These are phyloP conservation scores for Melangyna quadrimaculata DNA, from an alignment of 2,888 invertebrate genomes.

Conservation along the genomic window DNA sequence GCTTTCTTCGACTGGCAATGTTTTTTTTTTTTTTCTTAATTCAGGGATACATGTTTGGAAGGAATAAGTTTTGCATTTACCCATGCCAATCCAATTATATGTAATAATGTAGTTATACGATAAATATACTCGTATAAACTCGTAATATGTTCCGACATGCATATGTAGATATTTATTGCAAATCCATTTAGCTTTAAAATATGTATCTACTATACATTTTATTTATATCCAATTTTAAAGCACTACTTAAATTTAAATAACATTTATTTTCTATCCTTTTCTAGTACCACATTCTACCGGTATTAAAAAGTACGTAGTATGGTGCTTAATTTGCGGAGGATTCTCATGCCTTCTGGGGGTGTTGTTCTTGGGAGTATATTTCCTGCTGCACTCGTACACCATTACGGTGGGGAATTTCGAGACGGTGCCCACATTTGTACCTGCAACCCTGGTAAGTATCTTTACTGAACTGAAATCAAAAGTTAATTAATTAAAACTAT, in stretches of 20 bases:
- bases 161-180: background rate
- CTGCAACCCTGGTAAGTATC: slow-evolving; percentile 91
- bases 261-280: slow-evolving; percentile 37
- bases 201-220: no score
- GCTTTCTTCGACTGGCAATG: slow-evolving; percentile 18
- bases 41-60: slow-evolving; percentile 17
- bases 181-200: background rate
- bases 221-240: background rate
- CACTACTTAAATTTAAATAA: background rate
- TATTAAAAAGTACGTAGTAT: slow-evolving; percentile 87
- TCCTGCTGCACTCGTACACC: slow-evolving; percentile 88
- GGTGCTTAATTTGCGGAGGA: slow-evolving; percentile 89
- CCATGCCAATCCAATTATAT: background rate
- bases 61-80: slow-evolving; percentile 41
- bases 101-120: background rate
- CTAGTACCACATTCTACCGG: slow-evolving; percentile 80
- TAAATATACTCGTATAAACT: no score
- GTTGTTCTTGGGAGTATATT: slow-evolving; percentile 89
- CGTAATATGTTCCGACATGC: no score
- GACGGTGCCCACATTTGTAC: slow-evolving; percentile 96
- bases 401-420: slow-evolving; percentile 90
- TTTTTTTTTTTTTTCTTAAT: slow-evolving; percentile 35
- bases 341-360: slow-evolving; percentile 88
- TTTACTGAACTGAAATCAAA: background rate
- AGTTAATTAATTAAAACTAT: slow-evolving; percentile 10